Evolutionary conservation across 2,797 vertebrate species (phyloP), one percentile per base, ranked within the genome.

Genomic region (Alosa sapidissima): DNA sequence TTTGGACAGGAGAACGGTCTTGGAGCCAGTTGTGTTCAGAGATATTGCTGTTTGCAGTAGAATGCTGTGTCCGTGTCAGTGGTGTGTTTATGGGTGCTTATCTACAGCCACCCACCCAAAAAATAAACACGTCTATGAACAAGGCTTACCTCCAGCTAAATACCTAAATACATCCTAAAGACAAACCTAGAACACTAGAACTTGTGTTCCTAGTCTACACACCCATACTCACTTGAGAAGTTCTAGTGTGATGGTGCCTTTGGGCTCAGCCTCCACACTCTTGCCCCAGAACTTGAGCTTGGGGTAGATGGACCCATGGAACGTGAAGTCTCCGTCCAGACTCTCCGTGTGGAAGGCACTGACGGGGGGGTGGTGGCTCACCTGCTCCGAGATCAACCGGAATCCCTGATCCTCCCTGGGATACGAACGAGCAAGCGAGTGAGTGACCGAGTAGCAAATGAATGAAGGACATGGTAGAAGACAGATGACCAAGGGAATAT

Each of bases 241-340:
- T 89, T 99, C 97, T 95, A 99, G 93, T 0, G 98, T 99, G 93
- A 98, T 98, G 88, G 95, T 98, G 89, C 98, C 98, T 84, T 95
- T 97, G 14, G 98, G 98, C 90, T 99, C 98, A 0, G 98, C 98
- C 93, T 99, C 98, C 78, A 99, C 97, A 2, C 98, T 99, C 91
- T 99, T 99, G 0, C 98, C 98, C 98, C 98, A 99, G 93, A 98
- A 99, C 93, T 97, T 98, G 81, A 99, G 96, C 92, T 99, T 99
- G 82, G 98, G 98, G 90, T 99, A 99, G 92, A 99, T 99, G 89
- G 98, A 99, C 86, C 98, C 98, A 0, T 99, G 97, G 90, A 99
- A 99, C 90, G 97, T 83, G 13, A 98, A 99, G 93, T 99, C 98
- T 33, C 96, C 96, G 0, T 89, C 88, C 88, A 99, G 95, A 87